phyloP scores from a whole-genome alignment of 2,888 invertebrate species.

The Anagyrus pseudococci region DNA sequence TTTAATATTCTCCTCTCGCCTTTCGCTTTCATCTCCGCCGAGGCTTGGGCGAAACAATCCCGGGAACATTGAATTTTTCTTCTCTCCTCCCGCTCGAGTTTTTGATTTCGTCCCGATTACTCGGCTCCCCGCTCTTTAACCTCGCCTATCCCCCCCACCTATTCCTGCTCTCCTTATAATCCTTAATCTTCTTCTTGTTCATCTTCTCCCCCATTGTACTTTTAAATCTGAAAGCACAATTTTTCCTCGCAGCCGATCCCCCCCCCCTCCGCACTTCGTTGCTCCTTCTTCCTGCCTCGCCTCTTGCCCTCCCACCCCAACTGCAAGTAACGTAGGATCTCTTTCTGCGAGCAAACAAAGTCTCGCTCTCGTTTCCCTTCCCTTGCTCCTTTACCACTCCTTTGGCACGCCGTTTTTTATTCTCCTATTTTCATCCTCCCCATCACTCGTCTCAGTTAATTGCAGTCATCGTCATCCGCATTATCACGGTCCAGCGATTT shows the following conservation, averaged over 20 bases:
- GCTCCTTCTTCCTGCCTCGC: constrained; percentile 5
- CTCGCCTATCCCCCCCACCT: background rate
- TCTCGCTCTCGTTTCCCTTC: background rate
- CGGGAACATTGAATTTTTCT: constrained; percentile 18
- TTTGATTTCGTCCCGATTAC: constrained; percentile 20
- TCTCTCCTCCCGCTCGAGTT: constrained; percentile 1
- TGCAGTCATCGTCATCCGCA: constrained; percentile 35
- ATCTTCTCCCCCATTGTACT: constrained; percentile 25
- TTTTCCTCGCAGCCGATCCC: background rate
- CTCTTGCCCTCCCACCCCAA: background rate
- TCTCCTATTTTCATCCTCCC: too few relatives aligned
- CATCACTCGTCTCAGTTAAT: too few relatives aligned
- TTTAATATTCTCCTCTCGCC: constrained; percentile 2
- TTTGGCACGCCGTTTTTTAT: too few relatives aligned
- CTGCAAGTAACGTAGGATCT: too few relatives aligned
- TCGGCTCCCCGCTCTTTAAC: background rate
- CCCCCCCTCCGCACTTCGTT: background rate
- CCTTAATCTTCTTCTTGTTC: constrained; percentile 28
- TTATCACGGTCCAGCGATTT: constrained; percentile 31
- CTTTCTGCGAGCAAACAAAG: constrained; percentile 6
- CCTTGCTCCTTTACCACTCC: too few relatives aligned
- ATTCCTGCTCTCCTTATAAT: constrained; percentile 26
- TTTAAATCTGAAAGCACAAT: constrained; percentile 33
- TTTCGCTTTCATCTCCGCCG: background rate
- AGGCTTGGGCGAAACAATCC: constrained; percentile 9